Evolutionary conservation across 2,888 invertebrate species (phyloP).

Genomic region (Brenthis daphne): DNA sequence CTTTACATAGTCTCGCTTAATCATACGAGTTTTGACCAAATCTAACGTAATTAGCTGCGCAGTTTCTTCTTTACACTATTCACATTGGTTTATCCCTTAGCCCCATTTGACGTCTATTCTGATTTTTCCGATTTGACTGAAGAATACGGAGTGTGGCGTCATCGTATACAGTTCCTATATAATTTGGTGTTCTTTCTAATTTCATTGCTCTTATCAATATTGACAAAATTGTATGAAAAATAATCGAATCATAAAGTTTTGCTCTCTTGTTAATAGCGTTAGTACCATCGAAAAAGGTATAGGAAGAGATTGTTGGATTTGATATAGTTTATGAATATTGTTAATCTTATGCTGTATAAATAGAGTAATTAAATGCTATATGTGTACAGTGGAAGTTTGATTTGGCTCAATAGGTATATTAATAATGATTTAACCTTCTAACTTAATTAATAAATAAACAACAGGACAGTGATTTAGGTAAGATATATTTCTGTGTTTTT

Average conservation of each 20-base stretch:
- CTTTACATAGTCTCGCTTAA: conserved; percentile 41
- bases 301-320: conserved; percentile 82
- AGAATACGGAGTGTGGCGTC: conserved; percentile 28
- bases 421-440: conserved; percentile 58
- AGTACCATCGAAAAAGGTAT: conserved; percentile 76
- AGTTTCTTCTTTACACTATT: conserved; percentile 11
- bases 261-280: conserved; percentile 80
- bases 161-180: conserved; percentile 64
- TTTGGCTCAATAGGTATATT: conserved; percentile 68
- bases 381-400: conserved; percentile 77
- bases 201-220: conserved; percentile 55
- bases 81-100: not conserved
- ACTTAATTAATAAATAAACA: conserved; percentile 51
- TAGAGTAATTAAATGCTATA: conserved; percentile 82
- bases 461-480: conserved; percentile 68
- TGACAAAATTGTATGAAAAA: conserved; percentile 53
- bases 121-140: conserved; percentile 9
- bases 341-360: conserved; percentile 82
- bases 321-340: conserved; percentile 83
- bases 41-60: conserved; percentile 32
- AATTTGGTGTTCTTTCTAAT: conserved; percentile 53
- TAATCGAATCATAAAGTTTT: conserved; percentile 65
- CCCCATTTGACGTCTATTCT: conserved; percentile 2
- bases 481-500: conserved; percentile 59
- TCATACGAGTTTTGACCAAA: conserved; percentile 31